Conservation (phyloP, 2,888 invertebrate species). For the Ditula angustiorana region DNA sequence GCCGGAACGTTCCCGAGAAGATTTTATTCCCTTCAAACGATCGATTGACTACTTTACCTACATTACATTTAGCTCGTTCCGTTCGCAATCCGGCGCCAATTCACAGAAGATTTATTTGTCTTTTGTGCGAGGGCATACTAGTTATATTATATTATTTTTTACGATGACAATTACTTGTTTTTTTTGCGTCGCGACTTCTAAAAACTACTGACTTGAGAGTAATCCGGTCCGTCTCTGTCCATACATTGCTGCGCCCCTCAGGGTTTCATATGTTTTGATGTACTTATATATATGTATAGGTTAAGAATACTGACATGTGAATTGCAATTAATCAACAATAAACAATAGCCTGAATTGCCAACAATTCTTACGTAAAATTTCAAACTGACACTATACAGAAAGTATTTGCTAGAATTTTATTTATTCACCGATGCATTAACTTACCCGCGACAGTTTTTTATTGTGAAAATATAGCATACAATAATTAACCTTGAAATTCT, state of each 20-base stretch:
- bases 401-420: not conserved
- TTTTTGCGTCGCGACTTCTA: too few relatives aligned
- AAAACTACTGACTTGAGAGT: too few relatives aligned
- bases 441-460: too few relatives aligned
- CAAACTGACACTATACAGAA: not conserved
- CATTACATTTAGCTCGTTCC: constrained; percentile 49
- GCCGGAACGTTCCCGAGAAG: constrained; percentile 79
- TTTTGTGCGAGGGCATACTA: not conserved
- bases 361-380: not conserved
- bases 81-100: constrained; percentile 42
- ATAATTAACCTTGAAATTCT: too few relatives aligned
- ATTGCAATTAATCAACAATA: not conserved
- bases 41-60: constrained; percentile 68
- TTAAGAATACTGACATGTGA: too few relatives aligned
- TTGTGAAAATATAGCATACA: too few relatives aligned
- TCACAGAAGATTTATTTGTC: constrained; percentile 26
- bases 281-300: too few relatives aligned
- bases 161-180: not conserved
- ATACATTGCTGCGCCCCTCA: too few relatives aligned
- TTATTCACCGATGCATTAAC: not conserved
- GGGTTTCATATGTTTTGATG: too few relatives aligned
- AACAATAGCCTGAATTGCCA: not conserved
- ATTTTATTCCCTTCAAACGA: constrained; percentile 75
- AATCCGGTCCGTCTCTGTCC: too few relatives aligned
- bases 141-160: not conserved